These are phyloP conservation scores for Mongoloraphidia duomilia DNA, from an alignment of 2,888 invertebrate species.

Conservation along the genomic window DNA sequence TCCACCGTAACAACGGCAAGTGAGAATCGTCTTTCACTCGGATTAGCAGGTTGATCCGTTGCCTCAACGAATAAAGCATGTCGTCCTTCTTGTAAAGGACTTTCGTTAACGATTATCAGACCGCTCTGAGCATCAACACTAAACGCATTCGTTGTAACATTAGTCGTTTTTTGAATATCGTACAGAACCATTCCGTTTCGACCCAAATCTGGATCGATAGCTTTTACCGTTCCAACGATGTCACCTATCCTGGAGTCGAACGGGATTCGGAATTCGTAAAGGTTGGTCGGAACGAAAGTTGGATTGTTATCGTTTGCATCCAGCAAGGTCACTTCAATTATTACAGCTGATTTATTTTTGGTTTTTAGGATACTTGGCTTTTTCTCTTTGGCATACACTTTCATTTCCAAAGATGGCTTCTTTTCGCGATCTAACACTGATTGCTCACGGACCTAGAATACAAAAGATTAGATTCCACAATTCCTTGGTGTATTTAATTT, in stretches of 20 bases:
- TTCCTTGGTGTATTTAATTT: too few relatives aligned
- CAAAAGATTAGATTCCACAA: too few relatives aligned
- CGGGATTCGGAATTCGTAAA: constrained; percentile 60
- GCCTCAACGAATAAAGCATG: constrained; percentile 75
- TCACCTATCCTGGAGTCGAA: constrained; percentile 53
- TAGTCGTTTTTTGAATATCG: constrained; percentile 53
- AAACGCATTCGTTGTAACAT: constrained; percentile 51
- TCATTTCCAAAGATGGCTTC: constrained; percentile 54
- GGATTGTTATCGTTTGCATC: constrained; percentile 91
- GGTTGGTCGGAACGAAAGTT: constrained; percentile 65
- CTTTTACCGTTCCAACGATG: constrained; percentile 64
- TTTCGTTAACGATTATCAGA: constrained; percentile 45
- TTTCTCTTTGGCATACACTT: constrained; percentile 67
- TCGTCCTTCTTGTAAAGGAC: constrained; percentile 51
- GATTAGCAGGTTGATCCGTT: constrained; percentile 68
- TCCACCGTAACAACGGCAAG: constrained; percentile 75
- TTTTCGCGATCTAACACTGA: constrained; percentile 66
- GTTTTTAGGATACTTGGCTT: constrained; percentile 48
- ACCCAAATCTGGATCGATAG: constrained; percentile 68
- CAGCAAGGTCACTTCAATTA: constrained; percentile 65
- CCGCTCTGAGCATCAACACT: constrained; percentile 58
- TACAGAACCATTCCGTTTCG: constrained; percentile 63
- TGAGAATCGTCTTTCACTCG: constrained; percentile 67
- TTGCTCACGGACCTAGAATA: constrained; percentile 35
- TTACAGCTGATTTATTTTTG: constrained; percentile 40